Evolutionary conservation across 1,140 invertebrate genomes (phyloP).

Genomic region (Adelges cooleyi): DNA sequence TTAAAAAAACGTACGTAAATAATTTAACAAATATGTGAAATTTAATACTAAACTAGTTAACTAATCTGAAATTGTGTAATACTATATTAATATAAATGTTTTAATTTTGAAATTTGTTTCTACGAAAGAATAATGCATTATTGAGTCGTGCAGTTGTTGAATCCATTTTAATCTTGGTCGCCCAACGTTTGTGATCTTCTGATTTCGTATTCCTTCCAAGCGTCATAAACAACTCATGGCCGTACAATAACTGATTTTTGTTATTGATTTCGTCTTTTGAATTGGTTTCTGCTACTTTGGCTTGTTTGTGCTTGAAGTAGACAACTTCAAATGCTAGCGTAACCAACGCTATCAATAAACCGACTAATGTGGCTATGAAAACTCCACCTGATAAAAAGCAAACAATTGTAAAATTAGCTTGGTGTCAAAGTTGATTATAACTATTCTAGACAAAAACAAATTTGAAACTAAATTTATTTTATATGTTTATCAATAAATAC

Average conservation of each 20-base stretch:
- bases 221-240: conserved; percentile 1
- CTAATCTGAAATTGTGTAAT: neutral
- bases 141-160: neutral
- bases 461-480: too few species aligned
- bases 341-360: conserved; percentile 66
- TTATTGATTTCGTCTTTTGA: neutral
- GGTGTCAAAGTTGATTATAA: too few species aligned
- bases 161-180: neutral
- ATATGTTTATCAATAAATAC: too few species aligned
- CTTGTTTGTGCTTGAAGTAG: conserved; percentile 54
- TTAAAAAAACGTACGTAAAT: neutral
- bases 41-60: conserved; percentile 11
- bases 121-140: conserved; percentile 12
- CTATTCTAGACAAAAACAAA: too few species aligned
- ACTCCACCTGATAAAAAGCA: conserved; percentile 64
- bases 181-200: neutral
- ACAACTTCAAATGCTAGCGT: conserved; percentile 67
- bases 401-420: too few species aligned
- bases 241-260: neutral
- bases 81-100: neutral
- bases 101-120: conserved; percentile 22
- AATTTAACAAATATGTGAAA: neutral
- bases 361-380: conserved; percentile 77
- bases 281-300: neutral
- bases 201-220: neutral